Base-by-base conservation (phyloP, 2,888 invertebrate species). In the Nephrotoma appendiculata region DNA sequence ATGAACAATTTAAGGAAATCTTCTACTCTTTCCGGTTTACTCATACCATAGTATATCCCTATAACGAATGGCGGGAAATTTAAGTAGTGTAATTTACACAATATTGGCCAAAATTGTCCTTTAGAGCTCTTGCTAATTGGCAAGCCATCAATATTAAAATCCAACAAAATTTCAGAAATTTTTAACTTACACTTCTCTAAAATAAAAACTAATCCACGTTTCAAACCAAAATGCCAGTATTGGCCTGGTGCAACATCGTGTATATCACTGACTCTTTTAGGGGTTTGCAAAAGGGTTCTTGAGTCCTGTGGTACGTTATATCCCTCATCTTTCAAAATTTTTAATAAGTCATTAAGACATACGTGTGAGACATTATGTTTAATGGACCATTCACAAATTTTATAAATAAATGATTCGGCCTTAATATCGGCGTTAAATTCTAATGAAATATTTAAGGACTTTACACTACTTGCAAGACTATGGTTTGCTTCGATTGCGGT, bases 151-250 rank as follows among this genome's bases (percentile, higher is more conserved):
- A 1, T 19, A 19, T 19, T 19, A 71, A 87, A 86, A 83, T 83
- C 19, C 6, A 87, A 52, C 11, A 12, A 12, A n/a, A 87, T 85
- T 43, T 15, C 45, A 6, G 6, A 6, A n/a, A 15, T 43, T 41
- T 12, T 48, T 6, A 7, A 2, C 7, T 12, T 15, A 45, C 15
- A 9, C 6, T 19, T 41, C 0, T 43, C 42, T 85, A n/a, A 84
- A 41, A 41, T 41, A 48, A 15, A 5, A 42, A 11, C 15, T 45
- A 86, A 44, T 5, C 5, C 12, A 43, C 57, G 42, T 42, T 52
- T 45, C 6, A 87, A 6, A 11, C 87, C 85, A 71, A 48, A 52
- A 45, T 86, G 84, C 86, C 87, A 87, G 11, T 86, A 86, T 71
- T 57, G 15, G 19, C 19, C 19, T 19, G 19, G 19, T 19, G 19